These are phyloP conservation scores for Molanna angustata DNA, from an alignment of 2,888 invertebrate species.

Conservation along the genomic window DNA sequence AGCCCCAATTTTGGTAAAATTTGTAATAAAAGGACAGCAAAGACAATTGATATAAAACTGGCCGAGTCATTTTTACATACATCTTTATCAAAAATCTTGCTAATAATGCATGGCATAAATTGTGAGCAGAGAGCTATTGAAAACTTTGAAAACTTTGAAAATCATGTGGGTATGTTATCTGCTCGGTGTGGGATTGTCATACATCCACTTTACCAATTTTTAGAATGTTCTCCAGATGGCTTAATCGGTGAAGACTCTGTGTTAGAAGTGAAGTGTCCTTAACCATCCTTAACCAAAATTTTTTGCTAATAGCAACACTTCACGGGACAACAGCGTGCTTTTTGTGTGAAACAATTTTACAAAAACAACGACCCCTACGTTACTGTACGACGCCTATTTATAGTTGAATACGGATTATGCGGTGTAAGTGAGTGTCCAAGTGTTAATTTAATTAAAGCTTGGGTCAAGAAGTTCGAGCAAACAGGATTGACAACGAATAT, in stretches of 20 bases:
- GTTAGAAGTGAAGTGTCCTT: slow-evolving; percentile 5
- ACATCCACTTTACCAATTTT: slow-evolving; percentile 1
- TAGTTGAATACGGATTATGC: too few relatives aligned
- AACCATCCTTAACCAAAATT: too few relatives aligned
- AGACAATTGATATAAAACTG: neutral
- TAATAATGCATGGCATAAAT: slow-evolving; percentile 3
- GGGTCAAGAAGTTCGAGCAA: too few relatives aligned
- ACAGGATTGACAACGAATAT: too few relatives aligned
- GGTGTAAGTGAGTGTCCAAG: too few relatives aligned
- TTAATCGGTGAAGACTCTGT: slow-evolving; percentile 4
- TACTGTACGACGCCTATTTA: too few relatives aligned
- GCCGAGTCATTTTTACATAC: slow-evolving; percentile 1
- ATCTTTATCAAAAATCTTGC: slow-evolving; percentile 1
- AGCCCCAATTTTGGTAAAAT: neutral
- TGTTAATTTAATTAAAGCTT: too few relatives aligned
- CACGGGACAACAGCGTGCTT: too few relatives aligned
- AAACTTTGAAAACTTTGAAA: slow-evolving; percentile 6
- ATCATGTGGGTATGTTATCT: neutral
- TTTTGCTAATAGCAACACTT: too few relatives aligned
- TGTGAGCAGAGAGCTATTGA: slow-evolving; percentile 4
- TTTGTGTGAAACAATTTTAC: too few relatives aligned
- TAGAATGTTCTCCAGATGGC: slow-evolving; percentile 2
- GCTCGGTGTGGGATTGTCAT: slow-evolving; percentile 2
- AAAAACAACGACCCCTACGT: too few relatives aligned
- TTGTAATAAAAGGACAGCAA: neutral